Evolutionary conservation across 1,140 invertebrate genomes (phyloP), one percentile per base, ranked within the genome.

Genomic region (Mycetomoellerius zeteki): DNA sequence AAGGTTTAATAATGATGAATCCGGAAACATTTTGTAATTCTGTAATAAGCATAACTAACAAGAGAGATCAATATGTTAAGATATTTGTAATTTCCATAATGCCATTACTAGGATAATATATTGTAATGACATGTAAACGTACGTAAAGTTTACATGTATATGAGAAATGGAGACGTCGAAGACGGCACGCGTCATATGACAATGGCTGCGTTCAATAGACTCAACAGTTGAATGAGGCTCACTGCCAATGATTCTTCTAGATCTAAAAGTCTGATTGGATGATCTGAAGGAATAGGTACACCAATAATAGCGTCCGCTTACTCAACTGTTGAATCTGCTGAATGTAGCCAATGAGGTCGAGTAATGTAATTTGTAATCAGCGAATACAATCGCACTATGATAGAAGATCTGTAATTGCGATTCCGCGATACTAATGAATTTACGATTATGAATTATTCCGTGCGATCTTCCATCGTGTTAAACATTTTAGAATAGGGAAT

Each of bases 331-430:
- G 33, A 37, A 7, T 37, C 33, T 37, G 33, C 33, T 37, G 33
- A 37, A 37, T 37, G 33, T 37, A 37, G 33, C 33, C 7, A 37
- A 37, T 37, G 0, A 37, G 6, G 7, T 37, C 33, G 33, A 37
- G 7, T 37, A 37, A 37, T 37, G n/a, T 82, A 58, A 82, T 72
- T 82, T 58, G 67, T 47, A 82, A 82, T 82, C 58, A 72, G 21
- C 33, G 3, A 78, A 64, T 16, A 24, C 43, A 24, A 56, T 81
- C 47, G 16, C 43, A 8, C 12, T 50, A 58, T 14, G 33, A 10
- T 52, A 27, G 27, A 33, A 72, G 27, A 24, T 72, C 67, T 72
- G 10, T 82, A 47, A 72, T 71, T 69, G 33, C 58, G 67, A 58
- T 58, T 72, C 3, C 33, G 24, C 65, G 24, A 56, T 16, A 37